These are phyloP conservation scores for Orchesellides sinensis DNA, from an alignment of 2,888 invertebrate species.

Conservation along the genomic window DNA sequence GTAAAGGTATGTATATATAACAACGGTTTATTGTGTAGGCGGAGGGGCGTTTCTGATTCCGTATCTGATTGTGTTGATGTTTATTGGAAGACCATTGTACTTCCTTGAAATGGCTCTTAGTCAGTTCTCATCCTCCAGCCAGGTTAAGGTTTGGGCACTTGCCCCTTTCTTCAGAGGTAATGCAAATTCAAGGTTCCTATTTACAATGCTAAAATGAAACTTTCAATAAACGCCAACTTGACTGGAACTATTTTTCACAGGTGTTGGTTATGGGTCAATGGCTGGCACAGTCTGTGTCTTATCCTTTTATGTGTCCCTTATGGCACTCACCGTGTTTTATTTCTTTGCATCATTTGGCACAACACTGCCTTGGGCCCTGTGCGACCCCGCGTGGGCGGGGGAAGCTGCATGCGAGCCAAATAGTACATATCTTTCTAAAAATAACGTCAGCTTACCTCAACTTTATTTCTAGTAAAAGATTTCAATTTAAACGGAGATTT, in stretches of 20 bases:
- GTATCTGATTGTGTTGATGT: conserved; percentile 75
- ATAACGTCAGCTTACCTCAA: conserved; percentile 65
- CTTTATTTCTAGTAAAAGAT: conserved; percentile 66
- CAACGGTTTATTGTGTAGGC: conserved; percentile 56
- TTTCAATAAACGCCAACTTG: conserved; percentile 2
- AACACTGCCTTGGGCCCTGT: conserved; percentile 85
- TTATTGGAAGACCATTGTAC: conserved; percentile 87
- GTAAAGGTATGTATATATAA: background rate
- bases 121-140: conserved; percentile 89
- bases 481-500: conserved; percentile 6
- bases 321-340: conserved; percentile 86
- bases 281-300: conserved; percentile 80
- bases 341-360: conserved; percentile 84
- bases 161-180: conserved; percentile 71
- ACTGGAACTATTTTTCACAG: conserved; percentile 63
- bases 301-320: conserved; percentile 86
- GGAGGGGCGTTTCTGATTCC: conserved; percentile 76
- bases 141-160: conserved; percentile 82
- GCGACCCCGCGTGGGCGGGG: conserved; percentile 80
- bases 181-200: background rate
- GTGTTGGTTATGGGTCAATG: conserved; percentile 78
- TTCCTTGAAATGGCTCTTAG: conserved; percentile 90
- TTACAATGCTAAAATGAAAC: background rate
- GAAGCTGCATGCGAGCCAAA: conserved; percentile 57
- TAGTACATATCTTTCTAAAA: conserved; percentile 57